Evolutionary conservation across 2,888 invertebrate genomes (phyloP).

Genomic region (Anodontia alba): DNA sequence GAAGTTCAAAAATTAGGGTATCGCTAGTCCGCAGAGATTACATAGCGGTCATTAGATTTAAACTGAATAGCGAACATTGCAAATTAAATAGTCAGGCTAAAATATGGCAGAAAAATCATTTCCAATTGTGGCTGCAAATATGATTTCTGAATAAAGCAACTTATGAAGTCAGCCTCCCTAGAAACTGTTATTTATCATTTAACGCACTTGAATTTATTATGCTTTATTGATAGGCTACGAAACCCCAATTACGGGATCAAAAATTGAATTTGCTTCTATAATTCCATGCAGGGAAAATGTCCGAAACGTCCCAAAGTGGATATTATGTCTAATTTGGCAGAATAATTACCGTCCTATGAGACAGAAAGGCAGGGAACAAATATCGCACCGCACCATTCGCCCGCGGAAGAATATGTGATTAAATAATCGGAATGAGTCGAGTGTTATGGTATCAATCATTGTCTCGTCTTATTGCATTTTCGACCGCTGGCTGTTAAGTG

Average conservation of each 20-base stretch:
- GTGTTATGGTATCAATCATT: slow-evolving; percentile 64
- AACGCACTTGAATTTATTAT: slow-evolving; percentile 65
- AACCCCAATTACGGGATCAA: slow-evolving; percentile 61
- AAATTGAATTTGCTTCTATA: slow-evolving; percentile 63
- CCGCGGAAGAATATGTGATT: slow-evolving; percentile 60
- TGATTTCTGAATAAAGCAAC: slow-evolving; percentile 48
- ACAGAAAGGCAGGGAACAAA: slow-evolving; percentile 44
- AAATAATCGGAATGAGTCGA: slow-evolving; percentile 57
- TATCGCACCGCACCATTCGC: slow-evolving; percentile 34
- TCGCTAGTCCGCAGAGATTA: background rate
- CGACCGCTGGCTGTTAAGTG: slow-evolving; percentile 37
- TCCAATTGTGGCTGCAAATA: slow-evolving; percentile 14
- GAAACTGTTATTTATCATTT: slow-evolving; percentile 64
- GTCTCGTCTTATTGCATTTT: slow-evolving; percentile 54
- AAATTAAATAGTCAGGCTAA: background rate
- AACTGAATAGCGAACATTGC: background rate
- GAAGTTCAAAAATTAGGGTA: background rate
- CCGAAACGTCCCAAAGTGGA: slow-evolving; percentile 64
- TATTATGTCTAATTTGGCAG: slow-evolving; percentile 63
- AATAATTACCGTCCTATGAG: slow-evolving; percentile 47
- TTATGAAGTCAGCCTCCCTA: slow-evolving; percentile 54
- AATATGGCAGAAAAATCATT: slow-evolving; percentile 6
- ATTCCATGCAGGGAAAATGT: slow-evolving; percentile 65
- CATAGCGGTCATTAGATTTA: background rate
- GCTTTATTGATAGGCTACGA: slow-evolving; percentile 63